Evolutionary conservation across 2,888 invertebrate species (phyloP), one percentile per base, ranked within the genome.

Genomic region (Malacosoma neustria): DNA sequence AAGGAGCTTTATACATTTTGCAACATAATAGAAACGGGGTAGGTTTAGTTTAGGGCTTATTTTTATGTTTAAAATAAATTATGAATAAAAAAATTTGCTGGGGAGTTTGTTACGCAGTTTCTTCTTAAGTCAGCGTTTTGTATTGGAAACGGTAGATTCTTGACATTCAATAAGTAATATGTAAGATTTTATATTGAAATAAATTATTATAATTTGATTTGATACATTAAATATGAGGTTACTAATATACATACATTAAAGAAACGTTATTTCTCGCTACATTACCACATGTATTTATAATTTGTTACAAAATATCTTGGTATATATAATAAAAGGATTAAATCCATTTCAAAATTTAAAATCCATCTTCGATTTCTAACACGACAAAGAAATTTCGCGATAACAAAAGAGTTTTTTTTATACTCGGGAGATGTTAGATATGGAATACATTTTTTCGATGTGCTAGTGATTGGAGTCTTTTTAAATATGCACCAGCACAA

Each of bases 401-500:
- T 61, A 58, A 74, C 74, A 76, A 74, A 63, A 54, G 64, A 48
- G 61, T 71, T 71, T 74, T 73, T 72, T 61, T 51, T 52, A 46
- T 53, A 43, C 50, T 41, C 57, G 56, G 59, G 52, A 61, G 61
- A 64, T 61, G 57, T 56, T 55, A 51, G 57, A 60, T 68, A 63
- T 63, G 64, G 66, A 73, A 67, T 58, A 59, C 69, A 54, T 64
- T 70, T 72, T 72, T 74, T 73, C 72, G 61, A 66, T 67, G 52
- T 67, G 57, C 63, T 65, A 71, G 73, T 57, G 43, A 45, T 61
- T 59, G 68, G 72, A 63, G 68, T 66, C 58, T 60, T 72, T 72
- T 65, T 67, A 70, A 76, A 75, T 77, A 74, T 61, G 76, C 80
- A n/a, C n/a, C n/a, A n/a, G n/a, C n/a, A n/a, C n/a, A n/a, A n/a